Percentiles rank a stretch among this genome's conserved stretches.
Conservation (phyloP, 2,113 vertebrate species). For the Pedetes capensis region DNA sequence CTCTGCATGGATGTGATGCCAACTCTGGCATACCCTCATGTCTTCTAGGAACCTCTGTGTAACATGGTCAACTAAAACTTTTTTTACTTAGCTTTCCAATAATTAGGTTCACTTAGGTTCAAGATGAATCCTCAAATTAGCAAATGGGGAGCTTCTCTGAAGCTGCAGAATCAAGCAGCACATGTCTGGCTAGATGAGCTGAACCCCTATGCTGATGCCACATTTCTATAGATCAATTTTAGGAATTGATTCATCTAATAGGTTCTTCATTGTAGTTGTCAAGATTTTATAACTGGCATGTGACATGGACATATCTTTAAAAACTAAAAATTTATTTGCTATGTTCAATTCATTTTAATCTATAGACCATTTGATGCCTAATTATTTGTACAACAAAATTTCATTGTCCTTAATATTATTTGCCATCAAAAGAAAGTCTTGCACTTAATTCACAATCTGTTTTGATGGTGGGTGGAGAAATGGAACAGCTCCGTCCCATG, state of each 20-base stretch:
- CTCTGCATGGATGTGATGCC: background rate
- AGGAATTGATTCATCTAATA: background rate
- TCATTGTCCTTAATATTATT: constrained; percentile 23
- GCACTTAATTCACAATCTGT: background rate
- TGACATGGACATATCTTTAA: constrained; percentile 18
- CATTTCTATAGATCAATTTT: background rate
- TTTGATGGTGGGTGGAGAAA: background rate
- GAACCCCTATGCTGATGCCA: background rate
- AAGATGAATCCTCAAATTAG: background rate
- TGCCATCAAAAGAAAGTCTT: constrained; percentile 35
- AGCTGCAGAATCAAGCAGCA: background rate
- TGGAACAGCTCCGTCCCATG: background rate
- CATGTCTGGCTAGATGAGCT: background rate
- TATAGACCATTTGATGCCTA: constrained; percentile 35
- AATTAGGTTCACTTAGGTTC: background rate
- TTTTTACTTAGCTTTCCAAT: background rate
- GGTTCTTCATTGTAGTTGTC: background rate
- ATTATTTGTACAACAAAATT: constrained; percentile 40
- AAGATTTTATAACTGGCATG: constrained; percentile 40
- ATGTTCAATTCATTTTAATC: constrained; percentile 42
- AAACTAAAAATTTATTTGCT: constrained; percentile 40
- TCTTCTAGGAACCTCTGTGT: background rate
- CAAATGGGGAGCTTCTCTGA: background rate
- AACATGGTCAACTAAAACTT: too few relatives aligned
- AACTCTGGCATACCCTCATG: background rate